These are phyloP conservation scores for Tyria jacobaeae DNA, from an alignment of 2,888 invertebrate genomes.

Conservation along the genomic window DNA sequence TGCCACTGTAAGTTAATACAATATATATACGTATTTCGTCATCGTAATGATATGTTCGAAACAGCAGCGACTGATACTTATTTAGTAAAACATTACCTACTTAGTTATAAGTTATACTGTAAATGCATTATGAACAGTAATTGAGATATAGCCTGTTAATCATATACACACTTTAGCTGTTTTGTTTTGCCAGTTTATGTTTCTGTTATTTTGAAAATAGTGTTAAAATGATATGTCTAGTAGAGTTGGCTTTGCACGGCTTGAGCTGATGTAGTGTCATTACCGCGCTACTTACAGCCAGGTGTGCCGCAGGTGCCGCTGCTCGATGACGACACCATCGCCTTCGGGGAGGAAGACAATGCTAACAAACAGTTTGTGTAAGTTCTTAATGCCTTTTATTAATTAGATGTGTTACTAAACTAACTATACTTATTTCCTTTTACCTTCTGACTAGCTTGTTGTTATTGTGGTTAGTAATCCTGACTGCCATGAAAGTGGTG, in stretches of 20 bases:
- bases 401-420: background rate
- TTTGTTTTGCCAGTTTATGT: constrained; percentile 56
- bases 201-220: constrained; percentile 28
- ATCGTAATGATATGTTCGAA: constrained; percentile 15
- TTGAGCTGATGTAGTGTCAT: constrained; percentile 77
- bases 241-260: constrained; percentile 79
- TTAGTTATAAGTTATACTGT: constrained; percentile 10
- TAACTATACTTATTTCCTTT: background rate
- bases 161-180: constrained; percentile 38
- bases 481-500: too few species aligned
- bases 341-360: constrained; percentile 94
- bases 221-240: constrained; percentile 19
- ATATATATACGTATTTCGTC: background rate
- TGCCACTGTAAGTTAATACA: constrained; percentile 74
- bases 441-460: too few species aligned
- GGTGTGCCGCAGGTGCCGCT: constrained; percentile 92
- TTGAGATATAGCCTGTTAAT: constrained; percentile 21
- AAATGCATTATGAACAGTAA: constrained; percentile 27
- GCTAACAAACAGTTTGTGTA: constrained; percentile 80
- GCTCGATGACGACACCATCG: constrained; percentile 94
- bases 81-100: constrained; percentile 16
- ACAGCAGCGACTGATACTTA: constrained; percentile 21
- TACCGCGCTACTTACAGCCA: constrained; percentile 78
- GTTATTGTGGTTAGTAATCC: too few species aligned
- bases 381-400: constrained; percentile 52